These are phyloP conservation scores for Zeugodacus cucurbitae DNA, from an alignment of 1,140 invertebrate genomes.

Conservation along the genomic window DNA sequence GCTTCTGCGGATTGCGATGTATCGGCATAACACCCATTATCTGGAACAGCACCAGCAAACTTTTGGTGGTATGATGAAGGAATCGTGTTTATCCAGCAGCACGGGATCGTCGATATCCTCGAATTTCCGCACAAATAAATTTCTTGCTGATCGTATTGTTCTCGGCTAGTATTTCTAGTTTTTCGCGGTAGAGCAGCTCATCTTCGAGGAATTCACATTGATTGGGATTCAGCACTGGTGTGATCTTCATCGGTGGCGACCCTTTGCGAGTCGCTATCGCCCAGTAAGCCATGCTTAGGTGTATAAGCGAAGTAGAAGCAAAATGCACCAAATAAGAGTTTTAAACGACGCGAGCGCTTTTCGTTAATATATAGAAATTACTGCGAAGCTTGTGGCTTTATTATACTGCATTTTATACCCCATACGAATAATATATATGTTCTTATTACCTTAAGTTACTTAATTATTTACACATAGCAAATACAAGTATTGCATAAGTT, in stretches of 20 bases:
- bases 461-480: too few species aligned
- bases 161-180: constrained; percentile 54
- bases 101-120: constrained; percentile 62
- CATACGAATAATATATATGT: too few species aligned
- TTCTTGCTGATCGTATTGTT: constrained; percentile 50
- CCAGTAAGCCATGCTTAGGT: constrained; percentile 59
- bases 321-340: too few species aligned
- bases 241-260: constrained; percentile 54
- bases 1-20: constrained; percentile 69
- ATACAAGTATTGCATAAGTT: too few species aligned
- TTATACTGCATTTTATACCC: too few species aligned
- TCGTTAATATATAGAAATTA: too few species aligned
- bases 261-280: constrained; percentile 53
- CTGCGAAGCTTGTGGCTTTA: too few species aligned
- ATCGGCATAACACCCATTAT: constrained; percentile 80
- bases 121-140: constrained; percentile 57
- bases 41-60: constrained; percentile 74
- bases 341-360: too few species aligned
- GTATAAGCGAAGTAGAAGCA: too few species aligned
- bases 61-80: constrained; percentile 75
- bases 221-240: constrained; percentile 63
- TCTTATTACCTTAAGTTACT: too few species aligned
- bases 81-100: constrained; percentile 71
- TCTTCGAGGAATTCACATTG: constrained; percentile 63
- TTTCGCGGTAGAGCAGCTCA: constrained; percentile 60